Evolutionary conservation across 2,113 vertebrate genomes (phyloP).

Genomic region (Megaptera novaeangliae): DNA sequence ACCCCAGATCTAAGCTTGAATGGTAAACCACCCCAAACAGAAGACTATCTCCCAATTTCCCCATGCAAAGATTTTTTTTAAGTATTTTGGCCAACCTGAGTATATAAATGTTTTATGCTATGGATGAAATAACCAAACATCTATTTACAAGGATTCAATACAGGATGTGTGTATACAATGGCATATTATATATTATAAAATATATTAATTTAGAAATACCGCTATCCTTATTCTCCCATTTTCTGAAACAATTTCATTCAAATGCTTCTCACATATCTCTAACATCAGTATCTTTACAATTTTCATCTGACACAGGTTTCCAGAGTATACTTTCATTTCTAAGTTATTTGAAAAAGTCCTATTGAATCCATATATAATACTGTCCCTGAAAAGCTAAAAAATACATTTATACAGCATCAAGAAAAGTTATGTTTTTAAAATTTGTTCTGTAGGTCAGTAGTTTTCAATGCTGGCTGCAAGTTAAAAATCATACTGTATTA

Average conservation of each 20-base stretch:
- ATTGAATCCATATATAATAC: not conserved
- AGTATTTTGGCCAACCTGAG: not conserved
- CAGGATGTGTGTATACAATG: not conserved
- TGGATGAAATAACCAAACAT: not conserved
- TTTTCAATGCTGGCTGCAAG: not conserved
- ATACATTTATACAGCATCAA: not conserved
- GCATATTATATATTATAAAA: not conserved
- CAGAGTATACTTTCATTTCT: not conserved
- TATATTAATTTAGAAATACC: not conserved
- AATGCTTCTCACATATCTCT: not conserved
- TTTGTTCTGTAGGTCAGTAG: not conserved
- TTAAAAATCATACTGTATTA: not conserved
- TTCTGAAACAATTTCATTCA: not conserved
- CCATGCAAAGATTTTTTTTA: not conserved
- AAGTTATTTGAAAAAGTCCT: not conserved
- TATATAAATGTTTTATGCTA: not conserved
- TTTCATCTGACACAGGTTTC: not conserved
- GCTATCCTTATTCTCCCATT: not conserved
- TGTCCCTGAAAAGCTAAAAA: not conserved
- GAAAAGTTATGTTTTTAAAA: not conserved
- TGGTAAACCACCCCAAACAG: not conserved
- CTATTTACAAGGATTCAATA: not conserved
- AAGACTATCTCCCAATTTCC: not conserved
- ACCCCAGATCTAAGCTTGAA: not conserved
- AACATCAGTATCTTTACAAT: not conserved